Evolutionary conservation across 92 coral and sea anemone genomes (phyloP), one percentile per base, ranked within the genome.

Genomic region (Palythoa heliodiscus): DNA sequence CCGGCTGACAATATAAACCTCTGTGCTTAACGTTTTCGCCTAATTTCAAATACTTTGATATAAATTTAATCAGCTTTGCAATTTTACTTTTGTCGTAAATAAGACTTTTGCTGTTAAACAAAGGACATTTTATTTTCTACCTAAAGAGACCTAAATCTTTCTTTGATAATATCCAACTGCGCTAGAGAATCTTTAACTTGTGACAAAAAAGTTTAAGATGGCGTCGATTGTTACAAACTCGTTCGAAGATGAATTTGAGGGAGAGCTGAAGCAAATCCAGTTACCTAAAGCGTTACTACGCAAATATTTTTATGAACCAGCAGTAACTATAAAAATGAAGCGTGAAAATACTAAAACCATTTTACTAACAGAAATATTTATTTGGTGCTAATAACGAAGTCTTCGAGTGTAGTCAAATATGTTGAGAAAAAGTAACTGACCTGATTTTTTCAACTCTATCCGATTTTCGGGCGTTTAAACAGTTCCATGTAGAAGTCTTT

Each of bases 111-210:
- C 76, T 39, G 16, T 39, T 72, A 38, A 39, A 72, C 52, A 12
- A 14, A 37, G 24, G 53, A 43, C 24, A 17, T 38, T 39, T 72
- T 72, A 43, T 72, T 48, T 7, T 72, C 55, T 15, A 22, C 55
- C 3, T 1, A 20, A 43, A 43, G 53, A 43, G 76, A 16, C 22
- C 40, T 7, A 43, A 72, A 43, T 37, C 25, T 72, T 72, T 40
- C 76, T 43, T 72, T 43, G 76, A 16, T 20, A 72, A 72, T 14
- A 48, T 72, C 76, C 76, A 40, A 72, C 55, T 72, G 55, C 6
- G 76, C 54, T 35, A 15, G 76, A 14, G n/a, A 72, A 5, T 19
- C 76, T 72, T 43, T 15, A 72, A 43, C 24, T 43, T 40, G n/a
- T 40, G 76, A 72, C 19, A 43, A 72, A 43, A 43, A 72, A 40